These are phyloP conservation scores for Geotrypetes seraphini DNA, from an alignment of 2,797 vertebrate species.

Conservation along the genomic window DNA sequence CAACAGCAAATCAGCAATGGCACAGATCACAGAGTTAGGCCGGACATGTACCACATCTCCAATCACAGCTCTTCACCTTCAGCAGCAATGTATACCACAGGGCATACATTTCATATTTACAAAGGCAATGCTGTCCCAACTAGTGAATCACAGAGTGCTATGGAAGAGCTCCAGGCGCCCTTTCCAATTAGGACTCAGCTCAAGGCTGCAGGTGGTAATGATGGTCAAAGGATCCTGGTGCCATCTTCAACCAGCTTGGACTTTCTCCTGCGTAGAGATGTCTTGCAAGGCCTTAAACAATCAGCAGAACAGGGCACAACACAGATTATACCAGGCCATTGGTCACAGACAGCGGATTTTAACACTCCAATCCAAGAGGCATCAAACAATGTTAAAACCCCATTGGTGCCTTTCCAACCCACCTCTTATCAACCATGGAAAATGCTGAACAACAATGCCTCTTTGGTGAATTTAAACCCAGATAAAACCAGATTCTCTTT, in stretches of 20 bases:
- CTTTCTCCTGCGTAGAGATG: constrained; percentile 1
- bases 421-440: constrained; percentile 30
- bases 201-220: constrained; percentile 15
- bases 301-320: constrained; percentile 6
- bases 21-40: constrained; percentile 17
- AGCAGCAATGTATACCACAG: constrained; percentile 42
- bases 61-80: constrained; percentile 42
- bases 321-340: background rate
- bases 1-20: constrained; percentile 19
- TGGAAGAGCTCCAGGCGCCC: constrained; percentile 31
- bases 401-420: constrained; percentile 56
- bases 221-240: constrained; percentile 52
- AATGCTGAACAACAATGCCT: constrained; percentile 42
- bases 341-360: constrained; percentile 14
- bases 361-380: constrained; percentile 26
- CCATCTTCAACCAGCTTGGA: constrained; percentile 34
- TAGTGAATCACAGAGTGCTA: too few relatives aligned
- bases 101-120: constrained; percentile 45
- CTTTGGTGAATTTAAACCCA: constrained; percentile 42
- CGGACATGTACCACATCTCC: constrained; percentile 32
- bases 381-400: constrained; percentile 30
- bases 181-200: constrained; percentile 35
- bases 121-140: too few relatives aligned
- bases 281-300: constrained; percentile 35
- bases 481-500: constrained; percentile 39